These are phyloP conservation scores for Saimiri boliviensis DNA, from an alignment of 2,113 vertebrate genomes.

Conservation along the genomic window DNA sequence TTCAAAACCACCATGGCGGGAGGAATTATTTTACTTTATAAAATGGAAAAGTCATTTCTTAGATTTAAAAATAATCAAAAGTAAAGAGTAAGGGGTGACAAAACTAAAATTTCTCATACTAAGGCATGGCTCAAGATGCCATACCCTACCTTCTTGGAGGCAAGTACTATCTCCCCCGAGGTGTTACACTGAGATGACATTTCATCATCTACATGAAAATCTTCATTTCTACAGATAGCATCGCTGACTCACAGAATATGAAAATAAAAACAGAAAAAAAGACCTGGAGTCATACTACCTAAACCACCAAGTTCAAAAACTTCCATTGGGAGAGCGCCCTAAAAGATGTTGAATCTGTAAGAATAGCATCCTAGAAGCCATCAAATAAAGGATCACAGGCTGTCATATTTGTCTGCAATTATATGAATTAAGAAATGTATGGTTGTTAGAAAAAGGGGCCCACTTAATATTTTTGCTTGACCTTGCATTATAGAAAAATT, in stretches of 20 bases:
- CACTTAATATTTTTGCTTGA: constrained; percentile 44
- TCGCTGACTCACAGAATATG: constrained; percentile 26
- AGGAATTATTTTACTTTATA: not conserved
- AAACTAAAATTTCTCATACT: constrained; percentile 41
- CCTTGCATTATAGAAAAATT: not conserved
- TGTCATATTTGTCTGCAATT: not conserved
- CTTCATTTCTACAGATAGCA: not conserved
- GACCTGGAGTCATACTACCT: not conserved
- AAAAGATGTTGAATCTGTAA: not conserved
- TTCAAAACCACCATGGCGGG: not conserved
- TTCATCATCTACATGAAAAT: constrained; percentile 12
- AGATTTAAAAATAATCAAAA: not conserved
- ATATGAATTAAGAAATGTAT: constrained; percentile 42
- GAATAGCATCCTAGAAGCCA: not conserved
- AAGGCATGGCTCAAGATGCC: not conserved
- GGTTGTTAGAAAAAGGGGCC: not conserved
- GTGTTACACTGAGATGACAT: not conserved
- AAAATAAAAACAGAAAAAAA: not conserved
- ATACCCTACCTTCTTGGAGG: not conserved
- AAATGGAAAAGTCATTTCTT: not conserved
- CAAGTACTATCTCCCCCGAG: not conserved
- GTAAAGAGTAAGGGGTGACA: not conserved
- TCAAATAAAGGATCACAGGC: constrained; percentile 15
- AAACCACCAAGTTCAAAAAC: constrained; percentile 32
- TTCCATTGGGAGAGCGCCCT: not conserved